These are phyloP conservation scores for Cynopterus brachyotis DNA, from an alignment of 2,113 vertebrate species.

Conservation along the genomic window DNA sequence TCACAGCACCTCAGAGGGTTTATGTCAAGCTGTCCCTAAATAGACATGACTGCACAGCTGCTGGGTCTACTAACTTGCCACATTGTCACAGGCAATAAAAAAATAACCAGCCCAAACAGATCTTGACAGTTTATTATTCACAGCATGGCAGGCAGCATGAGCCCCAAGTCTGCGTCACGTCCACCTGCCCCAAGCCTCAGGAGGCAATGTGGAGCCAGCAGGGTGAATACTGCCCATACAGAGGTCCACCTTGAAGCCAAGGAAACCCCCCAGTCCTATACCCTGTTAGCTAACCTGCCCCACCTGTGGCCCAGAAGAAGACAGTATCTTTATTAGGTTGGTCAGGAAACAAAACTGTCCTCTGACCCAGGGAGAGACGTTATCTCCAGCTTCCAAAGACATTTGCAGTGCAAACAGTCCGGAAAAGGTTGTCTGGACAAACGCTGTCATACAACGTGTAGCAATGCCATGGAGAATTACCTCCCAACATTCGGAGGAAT, in stretches of 20 bases:
- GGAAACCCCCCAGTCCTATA: background rate
- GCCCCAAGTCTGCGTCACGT: background rate
- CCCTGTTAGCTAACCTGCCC: background rate
- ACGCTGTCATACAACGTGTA: background rate
- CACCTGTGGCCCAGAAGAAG: background rate
- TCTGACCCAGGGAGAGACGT: background rate
- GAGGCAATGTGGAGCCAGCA: fast-evolving
- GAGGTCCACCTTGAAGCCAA: background rate
- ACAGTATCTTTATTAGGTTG: background rate
- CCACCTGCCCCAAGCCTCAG: background rate
- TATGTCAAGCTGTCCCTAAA: background rate
- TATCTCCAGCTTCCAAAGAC: background rate
- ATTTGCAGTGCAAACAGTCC: background rate
- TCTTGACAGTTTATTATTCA: background rate
- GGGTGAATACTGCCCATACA: background rate
- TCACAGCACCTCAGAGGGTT: background rate
- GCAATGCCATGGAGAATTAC: background rate
- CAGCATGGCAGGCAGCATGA: background rate
- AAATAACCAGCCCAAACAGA: background rate
- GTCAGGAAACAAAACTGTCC: background rate
- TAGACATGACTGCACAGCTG: background rate
- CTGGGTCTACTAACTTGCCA: background rate
- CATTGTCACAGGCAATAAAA: background rate
- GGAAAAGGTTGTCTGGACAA: background rate
- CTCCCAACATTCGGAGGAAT: background rate